These are phyloP conservation scores for Dasypus novemcinctus DNA, from an alignment of 2,113 vertebrate genomes.

Conservation along the genomic window DNA sequence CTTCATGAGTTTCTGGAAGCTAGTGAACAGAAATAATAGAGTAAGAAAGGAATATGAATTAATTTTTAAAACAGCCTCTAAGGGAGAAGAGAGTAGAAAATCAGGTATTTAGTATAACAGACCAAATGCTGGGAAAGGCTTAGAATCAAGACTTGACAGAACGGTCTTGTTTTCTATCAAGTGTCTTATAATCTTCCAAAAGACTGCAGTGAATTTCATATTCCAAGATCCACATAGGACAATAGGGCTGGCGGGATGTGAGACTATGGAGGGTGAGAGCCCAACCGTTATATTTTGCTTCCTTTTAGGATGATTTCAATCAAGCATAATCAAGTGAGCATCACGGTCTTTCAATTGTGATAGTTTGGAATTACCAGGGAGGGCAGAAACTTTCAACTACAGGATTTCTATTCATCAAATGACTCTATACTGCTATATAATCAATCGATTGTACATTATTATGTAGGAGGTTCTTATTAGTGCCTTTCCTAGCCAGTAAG, in stretches of 20 bases:
- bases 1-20: not conserved
- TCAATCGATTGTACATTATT: not conserved
- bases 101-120: not conserved
- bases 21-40: not conserved
- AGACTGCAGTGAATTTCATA: not conserved
- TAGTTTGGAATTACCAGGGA: not conserved
- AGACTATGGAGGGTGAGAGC: not conserved
- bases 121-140: not conserved
- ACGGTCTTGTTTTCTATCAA: not conserved
- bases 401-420: conserved; percentile 3
- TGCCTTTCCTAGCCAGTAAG: not conserved
- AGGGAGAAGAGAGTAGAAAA: not conserved
- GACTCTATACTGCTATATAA: not conserved
- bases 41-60: not conserved
- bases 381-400: not conserved
- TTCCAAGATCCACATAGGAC: not conserved
- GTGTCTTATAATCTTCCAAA: not conserved
- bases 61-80: conserved; percentile 5
- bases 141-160: not conserved
- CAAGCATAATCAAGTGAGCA: not conserved
- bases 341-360: not conserved
- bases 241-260: not conserved
- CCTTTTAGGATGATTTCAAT: not conserved
- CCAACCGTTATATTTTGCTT: not conserved
- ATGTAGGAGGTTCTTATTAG: not conserved